Evolutionary conservation across 2,888 invertebrate species (phyloP).

Genomic region (Mimumesa dahlbomi): DNA sequence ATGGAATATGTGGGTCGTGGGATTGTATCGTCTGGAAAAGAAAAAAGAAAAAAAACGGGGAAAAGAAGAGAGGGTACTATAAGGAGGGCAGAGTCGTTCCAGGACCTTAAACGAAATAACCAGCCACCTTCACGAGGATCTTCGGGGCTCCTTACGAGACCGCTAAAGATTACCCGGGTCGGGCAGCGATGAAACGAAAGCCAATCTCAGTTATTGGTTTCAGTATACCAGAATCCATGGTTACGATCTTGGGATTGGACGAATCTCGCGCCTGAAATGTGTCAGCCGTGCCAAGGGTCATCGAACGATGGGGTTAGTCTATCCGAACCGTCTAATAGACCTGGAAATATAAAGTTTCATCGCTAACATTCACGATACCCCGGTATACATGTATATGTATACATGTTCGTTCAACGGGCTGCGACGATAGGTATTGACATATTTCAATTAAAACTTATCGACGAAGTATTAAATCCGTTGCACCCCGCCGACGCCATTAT

Average conservation of each 20-base stretch:
- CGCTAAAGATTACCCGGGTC: conserved; percentile 62
- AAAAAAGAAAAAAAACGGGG: conserved; percentile 4
- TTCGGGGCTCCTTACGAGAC: conserved; percentile 38
- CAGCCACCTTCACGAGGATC: conserved; percentile 40
- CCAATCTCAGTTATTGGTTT: conserved; percentile 74
- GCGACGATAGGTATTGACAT: no score
- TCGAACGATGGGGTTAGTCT: conserved; percentile 42
- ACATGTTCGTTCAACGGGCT: no score
- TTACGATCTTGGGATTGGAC: conserved; percentile 55
- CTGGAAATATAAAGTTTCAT: conserved; percentile 28
- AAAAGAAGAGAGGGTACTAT: conserved; percentile 4
- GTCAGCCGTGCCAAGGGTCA: conserved; percentile 53
- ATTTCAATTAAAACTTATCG: no score
- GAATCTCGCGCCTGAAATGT: conserved; percentile 52
- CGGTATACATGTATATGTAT: no score
- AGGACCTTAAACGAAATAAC: conserved; percentile 49
- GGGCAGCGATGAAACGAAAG: conserved; percentile 64
- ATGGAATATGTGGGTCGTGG: conserved; percentile 54
- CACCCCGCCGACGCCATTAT: no score
- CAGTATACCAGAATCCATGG: conserved; percentile 62
- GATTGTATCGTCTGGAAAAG: conserved; percentile 48
- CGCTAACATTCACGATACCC: conserved; percentile 15
- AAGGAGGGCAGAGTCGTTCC: conserved; percentile 36
- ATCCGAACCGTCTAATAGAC: conserved; percentile 24
- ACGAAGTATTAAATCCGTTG: no score